Conservation (phyloP, 2,888 invertebrate genomes). For the Gymnoscelis rufifasciata region DNA sequence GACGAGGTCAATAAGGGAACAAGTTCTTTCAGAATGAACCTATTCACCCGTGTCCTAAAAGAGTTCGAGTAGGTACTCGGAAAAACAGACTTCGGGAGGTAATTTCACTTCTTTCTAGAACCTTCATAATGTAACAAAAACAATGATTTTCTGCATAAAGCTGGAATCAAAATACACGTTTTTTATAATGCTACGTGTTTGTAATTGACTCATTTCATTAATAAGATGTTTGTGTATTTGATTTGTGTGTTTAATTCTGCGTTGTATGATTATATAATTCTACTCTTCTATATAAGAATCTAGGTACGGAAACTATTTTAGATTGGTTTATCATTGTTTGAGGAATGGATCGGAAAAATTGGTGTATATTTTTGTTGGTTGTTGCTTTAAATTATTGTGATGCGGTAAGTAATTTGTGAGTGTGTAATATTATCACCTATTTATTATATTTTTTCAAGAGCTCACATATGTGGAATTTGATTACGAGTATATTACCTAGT, state of each 20-base stretch:
- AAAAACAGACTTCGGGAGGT: too few relatives aligned
- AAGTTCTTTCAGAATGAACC: too few relatives aligned
- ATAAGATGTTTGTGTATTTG: slow-evolving; percentile 5
- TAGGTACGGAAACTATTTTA: slow-evolving; percentile 15
- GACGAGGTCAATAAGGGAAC: too few relatives aligned
- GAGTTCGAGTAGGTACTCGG: too few relatives aligned
- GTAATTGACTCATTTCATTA: slow-evolving; percentile 1
- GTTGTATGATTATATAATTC: slow-evolving; percentile 8
- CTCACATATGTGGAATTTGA: too few relatives aligned
- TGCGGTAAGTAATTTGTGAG: slow-evolving; percentile 47
- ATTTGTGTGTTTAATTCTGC: slow-evolving; percentile 19
- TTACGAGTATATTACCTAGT: too few relatives aligned
- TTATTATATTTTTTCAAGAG: too few relatives aligned
- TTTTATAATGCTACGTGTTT: neutral
- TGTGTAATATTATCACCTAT: neutral
- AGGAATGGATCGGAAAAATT: slow-evolving; percentile 30
- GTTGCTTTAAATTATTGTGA: slow-evolving; percentile 36
- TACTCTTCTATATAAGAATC: slow-evolving; percentile 25
- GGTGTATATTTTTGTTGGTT: slow-evolving; percentile 38
- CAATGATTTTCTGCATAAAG: too few relatives aligned
- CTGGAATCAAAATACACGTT: too few relatives aligned
- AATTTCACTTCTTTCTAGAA: too few relatives aligned
- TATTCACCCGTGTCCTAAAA: too few relatives aligned
- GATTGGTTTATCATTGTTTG: slow-evolving; percentile 16
- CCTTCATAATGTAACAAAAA: too few relatives aligned